phyloP scores from a whole-genome alignment of 35 echinoderm and acorn worm species.

The Chiridota heheva region DNA sequence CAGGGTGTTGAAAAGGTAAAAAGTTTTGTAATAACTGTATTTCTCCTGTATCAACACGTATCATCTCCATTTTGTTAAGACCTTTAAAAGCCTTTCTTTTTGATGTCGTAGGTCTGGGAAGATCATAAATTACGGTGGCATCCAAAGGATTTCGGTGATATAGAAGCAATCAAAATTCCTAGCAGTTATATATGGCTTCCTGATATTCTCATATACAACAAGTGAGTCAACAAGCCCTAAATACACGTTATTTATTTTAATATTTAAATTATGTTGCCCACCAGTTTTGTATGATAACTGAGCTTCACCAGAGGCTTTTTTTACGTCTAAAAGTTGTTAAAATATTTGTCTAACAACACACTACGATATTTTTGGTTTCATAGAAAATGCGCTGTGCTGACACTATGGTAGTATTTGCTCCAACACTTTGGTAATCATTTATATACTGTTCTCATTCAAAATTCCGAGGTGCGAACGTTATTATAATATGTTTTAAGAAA shows the following conservation, averaged over 20 bases:
- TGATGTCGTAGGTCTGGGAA: constrained; percentile 66
- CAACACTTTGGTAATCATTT: too few species aligned
- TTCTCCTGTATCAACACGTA: background rate
- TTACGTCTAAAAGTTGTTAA: too few species aligned
- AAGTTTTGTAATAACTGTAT: background rate
- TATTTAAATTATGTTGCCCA: background rate
- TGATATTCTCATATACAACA: constrained; percentile 96
- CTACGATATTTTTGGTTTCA: too few species aligned
- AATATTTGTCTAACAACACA: too few species aligned
- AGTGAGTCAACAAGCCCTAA: constrained; percentile 61
- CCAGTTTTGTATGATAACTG: background rate
- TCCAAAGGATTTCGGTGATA: constrained; percentile 62
- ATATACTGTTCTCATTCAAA: too few species aligned
- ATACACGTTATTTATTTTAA: background rate
- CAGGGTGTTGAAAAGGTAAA: too few species aligned
- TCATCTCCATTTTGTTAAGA: too few species aligned
- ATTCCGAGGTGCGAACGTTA: too few species aligned
- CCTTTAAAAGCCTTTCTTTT: background rate
- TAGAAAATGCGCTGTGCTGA: too few species aligned
- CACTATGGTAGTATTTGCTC: too few species aligned
- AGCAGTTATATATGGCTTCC: constrained; percentile 83
- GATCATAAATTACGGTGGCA: constrained; percentile 79
- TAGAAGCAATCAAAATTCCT: constrained; percentile 77
- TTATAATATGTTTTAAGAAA: too few species aligned
- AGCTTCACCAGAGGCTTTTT: too few species aligned